Evolutionary conservation across 2,113 vertebrate genomes (phyloP).

Genomic region (Arothron firmamentum): DNA sequence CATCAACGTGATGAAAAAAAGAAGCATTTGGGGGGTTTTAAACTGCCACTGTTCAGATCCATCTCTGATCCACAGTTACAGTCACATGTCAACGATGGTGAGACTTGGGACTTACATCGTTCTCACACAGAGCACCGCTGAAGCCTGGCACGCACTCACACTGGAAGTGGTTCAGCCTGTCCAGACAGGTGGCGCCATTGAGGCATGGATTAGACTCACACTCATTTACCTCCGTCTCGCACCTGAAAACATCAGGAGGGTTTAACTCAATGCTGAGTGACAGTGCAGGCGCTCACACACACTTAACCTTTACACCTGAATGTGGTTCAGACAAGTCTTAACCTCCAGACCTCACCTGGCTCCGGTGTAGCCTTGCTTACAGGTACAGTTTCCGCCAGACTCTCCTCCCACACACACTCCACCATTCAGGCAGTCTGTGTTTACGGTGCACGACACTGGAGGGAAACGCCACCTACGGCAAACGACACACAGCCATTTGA

Average conservation of each 20-base stretch:
- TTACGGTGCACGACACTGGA: constrained; percentile 76
- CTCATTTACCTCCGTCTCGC: constrained; percentile 80
- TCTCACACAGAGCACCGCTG: constrained; percentile 82
- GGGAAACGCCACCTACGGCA: constrained; percentile 78
- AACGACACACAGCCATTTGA: constrained; percentile 1
- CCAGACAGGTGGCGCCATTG: constrained; percentile 86
- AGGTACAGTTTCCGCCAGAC: constrained; percentile 87
- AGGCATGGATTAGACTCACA: constrained; percentile 87
- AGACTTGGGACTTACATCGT: constrained; percentile 76
- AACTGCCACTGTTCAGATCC: background rate
- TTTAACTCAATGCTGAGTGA: constrained; percentile 40
- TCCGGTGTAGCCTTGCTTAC: constrained; percentile 79
- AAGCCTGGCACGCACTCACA: constrained; percentile 84
- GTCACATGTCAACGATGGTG: no score
- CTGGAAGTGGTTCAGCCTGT: constrained; percentile 76
- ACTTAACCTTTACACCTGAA: constrained; percentile 14
- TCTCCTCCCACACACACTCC: constrained; percentile 75
- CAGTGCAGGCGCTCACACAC: constrained; percentile 23
- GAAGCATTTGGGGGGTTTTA: no score
- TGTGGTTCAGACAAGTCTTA: constrained; percentile 6
- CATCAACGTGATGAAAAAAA: no score
- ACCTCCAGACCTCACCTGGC: constrained; percentile 73
- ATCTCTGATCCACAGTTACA: background rate
- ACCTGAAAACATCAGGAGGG: constrained; percentile 73
- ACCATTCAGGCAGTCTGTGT: constrained; percentile 77